phyloP scores from a whole-genome alignment of 2,797 vertebrate species.

The Hybognathus amarus region DNA sequence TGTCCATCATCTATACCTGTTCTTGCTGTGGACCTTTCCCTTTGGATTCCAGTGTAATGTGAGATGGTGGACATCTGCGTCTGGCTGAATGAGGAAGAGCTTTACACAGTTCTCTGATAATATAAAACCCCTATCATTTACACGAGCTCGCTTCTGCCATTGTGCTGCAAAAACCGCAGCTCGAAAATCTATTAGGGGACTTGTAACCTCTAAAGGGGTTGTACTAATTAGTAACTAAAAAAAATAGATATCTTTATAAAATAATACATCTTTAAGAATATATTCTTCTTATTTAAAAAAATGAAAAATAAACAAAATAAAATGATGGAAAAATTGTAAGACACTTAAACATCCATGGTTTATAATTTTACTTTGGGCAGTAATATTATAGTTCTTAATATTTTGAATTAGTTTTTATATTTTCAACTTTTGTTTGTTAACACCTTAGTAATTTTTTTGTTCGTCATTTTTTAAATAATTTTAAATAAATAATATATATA shows the following conservation, averaged over 20 bases:
- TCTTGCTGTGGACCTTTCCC: constrained; percentile 49
- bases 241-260: too few species aligned
- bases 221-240: not conserved
- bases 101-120: constrained; percentile 53
- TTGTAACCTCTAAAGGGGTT: constrained; percentile 10
- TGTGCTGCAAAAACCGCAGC: constrained; percentile 50
- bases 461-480: too few species aligned
- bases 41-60: constrained; percentile 62
- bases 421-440: not conserved
- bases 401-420: not conserved
- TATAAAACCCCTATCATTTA: constrained; percentile 64
- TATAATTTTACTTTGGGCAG: not conserved
- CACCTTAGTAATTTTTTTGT: not conserved
- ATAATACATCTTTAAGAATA: too few species aligned
- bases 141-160: constrained; percentile 54
- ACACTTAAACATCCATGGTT: not conserved
- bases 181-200: constrained; percentile 32
- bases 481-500: too few species aligned
- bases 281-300: too few species aligned
- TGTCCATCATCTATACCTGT: constrained; percentile 57
- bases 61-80: constrained; percentile 66
- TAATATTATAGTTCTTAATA: not conserved
- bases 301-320: too few species aligned
- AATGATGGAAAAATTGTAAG: too few species aligned
- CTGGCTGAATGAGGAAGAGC: constrained; percentile 56